These are phyloP conservation scores for Cryptus armator DNA, from an alignment of 2,888 invertebrate genomes.

Conservation along the genomic window DNA sequence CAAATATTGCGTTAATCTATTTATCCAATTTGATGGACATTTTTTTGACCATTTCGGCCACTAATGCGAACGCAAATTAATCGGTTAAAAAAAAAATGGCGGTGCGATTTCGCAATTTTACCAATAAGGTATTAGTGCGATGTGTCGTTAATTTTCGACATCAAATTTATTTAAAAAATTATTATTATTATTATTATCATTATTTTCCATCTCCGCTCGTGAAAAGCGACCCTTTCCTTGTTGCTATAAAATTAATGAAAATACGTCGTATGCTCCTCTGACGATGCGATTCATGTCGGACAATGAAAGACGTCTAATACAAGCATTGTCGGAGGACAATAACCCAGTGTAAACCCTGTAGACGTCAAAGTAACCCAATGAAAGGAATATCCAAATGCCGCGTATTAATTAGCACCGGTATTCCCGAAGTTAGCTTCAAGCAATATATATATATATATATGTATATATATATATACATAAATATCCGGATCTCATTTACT, in stretches of 20 bases:
- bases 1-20: too few species aligned
- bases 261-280: neutral
- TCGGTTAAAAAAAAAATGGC: too few species aligned
- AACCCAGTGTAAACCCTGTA: neutral
- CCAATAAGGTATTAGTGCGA: too few species aligned
- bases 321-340: constrained; percentile 2
- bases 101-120: too few species aligned
- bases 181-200: too few species aligned
- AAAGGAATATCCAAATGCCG: constrained; percentile 4
- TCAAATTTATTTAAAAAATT: too few species aligned
- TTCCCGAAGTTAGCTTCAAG: constrained; percentile 22
- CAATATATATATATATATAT: constrained; percentile 2
- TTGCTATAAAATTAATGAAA: neutral
- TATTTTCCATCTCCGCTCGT: too few species aligned
- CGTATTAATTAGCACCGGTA: constrained; percentile 34
- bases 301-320: neutral
- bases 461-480: constrained; percentile 55
- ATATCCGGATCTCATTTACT: constrained; percentile 69
- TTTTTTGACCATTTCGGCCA: too few species aligned
- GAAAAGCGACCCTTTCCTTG: too few species aligned
- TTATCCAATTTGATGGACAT: too few species aligned
- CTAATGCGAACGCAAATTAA: too few species aligned
- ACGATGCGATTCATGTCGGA: neutral
- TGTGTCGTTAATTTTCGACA: too few species aligned
- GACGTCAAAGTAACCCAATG: neutral